Base-by-base conservation (phyloP, 2,113 vertebrate genomes). In the Danio rerio region DNA sequence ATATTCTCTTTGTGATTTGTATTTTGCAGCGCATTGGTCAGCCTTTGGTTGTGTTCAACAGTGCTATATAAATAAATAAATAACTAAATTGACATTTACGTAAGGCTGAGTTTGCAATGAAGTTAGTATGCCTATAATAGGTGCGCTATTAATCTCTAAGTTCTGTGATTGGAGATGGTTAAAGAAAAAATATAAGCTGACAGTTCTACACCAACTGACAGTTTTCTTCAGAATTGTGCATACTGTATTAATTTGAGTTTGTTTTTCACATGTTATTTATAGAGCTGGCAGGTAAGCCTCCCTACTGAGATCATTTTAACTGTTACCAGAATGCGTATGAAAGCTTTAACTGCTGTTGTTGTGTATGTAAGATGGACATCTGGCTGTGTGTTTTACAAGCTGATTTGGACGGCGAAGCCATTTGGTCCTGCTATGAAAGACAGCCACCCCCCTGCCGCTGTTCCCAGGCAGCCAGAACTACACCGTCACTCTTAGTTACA, bases 401-500 rank as follows among this genome's bases (percentile, higher is more conserved):
- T 40, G 61, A 70, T 78, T 62, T 76, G 58, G 20, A 75, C 56
- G 49, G 40, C 4, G 45, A 43, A 83, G 45, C 76, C 56, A 77
- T 75, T 80, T 80, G 81, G 85, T 76, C 63, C 21, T 5, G 21
- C 73, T 47, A 16, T 40, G 73, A 83, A 18, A 58, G 52, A 70
- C 74, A 78, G 21, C n/a, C 47, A 42, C 72, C 73, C 49, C 49
- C 53, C 43, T 20, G 62, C 40, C 63, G 20, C 9, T 40, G 15
- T 65, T 83, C 21, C 8, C 63, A 77, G 53, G 42, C 81, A 70
- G 52, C 73, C 73, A 70, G 63, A 69, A 59, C 63, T 81, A 62
- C 83, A 74, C 20, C 53, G 61, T 80, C 52, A 59, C 79, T 81
- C 83, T 84, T 81, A 80, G 53, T 81, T 63, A 63, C 62, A 53